phyloP scores from a whole-genome alignment of 2,888 invertebrate genomes.

The Chaitophorus viminalis region DNA sequence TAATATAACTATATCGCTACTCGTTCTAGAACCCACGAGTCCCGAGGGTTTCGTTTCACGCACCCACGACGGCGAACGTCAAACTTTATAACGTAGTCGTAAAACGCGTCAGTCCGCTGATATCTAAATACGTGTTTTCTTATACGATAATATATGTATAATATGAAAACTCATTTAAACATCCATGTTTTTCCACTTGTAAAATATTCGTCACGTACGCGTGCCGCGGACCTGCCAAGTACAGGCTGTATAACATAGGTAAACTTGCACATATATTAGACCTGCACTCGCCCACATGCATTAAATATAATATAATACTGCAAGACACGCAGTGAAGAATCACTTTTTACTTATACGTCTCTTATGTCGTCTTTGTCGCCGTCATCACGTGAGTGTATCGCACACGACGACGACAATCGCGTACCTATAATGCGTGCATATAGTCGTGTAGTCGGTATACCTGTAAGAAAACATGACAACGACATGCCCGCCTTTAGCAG shows the following conservation, averaged over 20 bases:
- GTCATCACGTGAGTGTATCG: not conserved
- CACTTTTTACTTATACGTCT: constrained; percentile 14
- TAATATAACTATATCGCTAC: too few relatives aligned
- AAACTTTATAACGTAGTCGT: too few relatives aligned
- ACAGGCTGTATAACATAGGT: not conserved
- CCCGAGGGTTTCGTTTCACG: too few relatives aligned
- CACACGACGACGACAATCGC: not conserved
- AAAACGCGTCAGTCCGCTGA: too few relatives aligned
- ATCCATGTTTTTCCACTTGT: too few relatives aligned
- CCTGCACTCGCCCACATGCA: not conserved
- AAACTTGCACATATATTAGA: not conserved
- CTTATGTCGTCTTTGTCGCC: not conserved
- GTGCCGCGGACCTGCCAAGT: not conserved
- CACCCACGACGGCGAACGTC: too few relatives aligned
- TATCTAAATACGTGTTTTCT: too few relatives aligned
- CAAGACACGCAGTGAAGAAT: not conserved
- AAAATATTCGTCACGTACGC: not conserved
- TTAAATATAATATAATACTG: not conserved
- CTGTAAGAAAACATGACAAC: not conserved
- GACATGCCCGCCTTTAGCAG: not conserved
- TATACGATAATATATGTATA: too few relatives aligned
- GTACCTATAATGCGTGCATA: not conserved
- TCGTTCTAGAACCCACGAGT: too few relatives aligned
- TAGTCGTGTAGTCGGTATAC: too few relatives aligned
- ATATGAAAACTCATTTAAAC: too few relatives aligned